These are phyloP conservation scores for Sussaba pulchella DNA, from an alignment of 2,888 invertebrate species.

Conservation along the genomic window DNA sequence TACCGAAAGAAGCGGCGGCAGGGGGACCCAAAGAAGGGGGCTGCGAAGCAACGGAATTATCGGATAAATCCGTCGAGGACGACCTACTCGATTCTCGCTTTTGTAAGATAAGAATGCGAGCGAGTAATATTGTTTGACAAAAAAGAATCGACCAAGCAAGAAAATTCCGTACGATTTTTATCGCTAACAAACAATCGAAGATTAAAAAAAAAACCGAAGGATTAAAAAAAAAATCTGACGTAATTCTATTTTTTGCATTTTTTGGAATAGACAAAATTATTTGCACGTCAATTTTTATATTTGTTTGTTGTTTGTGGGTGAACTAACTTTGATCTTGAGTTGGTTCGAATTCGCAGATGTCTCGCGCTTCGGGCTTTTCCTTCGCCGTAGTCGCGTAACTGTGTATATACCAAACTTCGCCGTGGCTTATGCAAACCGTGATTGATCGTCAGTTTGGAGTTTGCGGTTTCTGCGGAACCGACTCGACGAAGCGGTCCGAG, in stretches of 20 bases:
- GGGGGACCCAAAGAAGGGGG: slow-evolving; percentile 16
- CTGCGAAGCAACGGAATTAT: background rate
- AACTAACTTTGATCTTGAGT: background rate
- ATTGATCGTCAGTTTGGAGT: slow-evolving; percentile 64
- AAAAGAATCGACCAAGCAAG: slow-evolving; percentile 12
- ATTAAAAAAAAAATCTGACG: background rate
- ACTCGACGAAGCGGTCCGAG: background rate
- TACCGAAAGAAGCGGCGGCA: slow-evolving; percentile 29
- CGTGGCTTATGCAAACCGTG: slow-evolving; percentile 61
- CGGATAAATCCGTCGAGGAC: slow-evolving; percentile 12
- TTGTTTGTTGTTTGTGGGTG: background rate
- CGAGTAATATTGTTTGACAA: slow-evolving; percentile 48
- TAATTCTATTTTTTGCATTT: too few relatives aligned
- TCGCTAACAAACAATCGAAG: background rate
- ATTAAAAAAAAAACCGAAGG: background rate
- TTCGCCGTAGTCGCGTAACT: background rate
- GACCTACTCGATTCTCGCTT: slow-evolving; percentile 5
- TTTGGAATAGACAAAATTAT: too few relatives aligned
- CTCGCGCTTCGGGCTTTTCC: background rate
- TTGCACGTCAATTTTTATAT: too few relatives aligned
- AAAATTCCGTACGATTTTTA: slow-evolving; percentile 2
- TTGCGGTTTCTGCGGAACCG: slow-evolving; percentile 54
- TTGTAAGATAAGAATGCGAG: slow-evolving; percentile 9
- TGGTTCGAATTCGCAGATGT: slow-evolving; percentile 1
- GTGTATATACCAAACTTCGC: slow-evolving; percentile 48